Percentiles rank a stretch among this genome's conserved stretches.
phyloP scores from a whole-genome alignment of 2,113 vertebrate genomes.

The Alethe castanea region DNA sequence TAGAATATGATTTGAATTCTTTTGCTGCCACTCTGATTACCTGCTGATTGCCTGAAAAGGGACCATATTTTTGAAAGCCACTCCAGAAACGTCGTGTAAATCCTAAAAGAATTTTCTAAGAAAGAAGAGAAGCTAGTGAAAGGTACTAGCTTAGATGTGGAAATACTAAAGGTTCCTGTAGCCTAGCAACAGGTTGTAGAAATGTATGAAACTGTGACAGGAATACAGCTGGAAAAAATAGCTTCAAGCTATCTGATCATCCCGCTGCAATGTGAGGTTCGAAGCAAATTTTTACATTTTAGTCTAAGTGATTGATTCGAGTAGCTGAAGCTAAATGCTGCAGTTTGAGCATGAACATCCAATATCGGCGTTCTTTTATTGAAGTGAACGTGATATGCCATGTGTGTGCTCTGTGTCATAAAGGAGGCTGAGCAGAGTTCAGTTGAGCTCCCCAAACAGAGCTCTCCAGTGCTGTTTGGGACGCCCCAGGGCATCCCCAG shows the following conservation, averaged over 20 bases:
- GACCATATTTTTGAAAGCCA: conserved; percentile 3
- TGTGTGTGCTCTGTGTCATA: neutral
- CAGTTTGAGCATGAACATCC: neutral
- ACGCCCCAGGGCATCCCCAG: neutral
- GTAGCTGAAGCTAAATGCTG: neutral
- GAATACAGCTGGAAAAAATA: conserved; percentile 40
- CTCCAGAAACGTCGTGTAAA: conserved; percentile 30
- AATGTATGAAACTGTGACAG: neutral
- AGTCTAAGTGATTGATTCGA: neutral
- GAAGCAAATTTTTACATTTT: neutral
- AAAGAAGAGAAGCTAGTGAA: conserved; percentile 1
- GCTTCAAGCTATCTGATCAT: neutral
- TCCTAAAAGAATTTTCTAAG: conserved; percentile 12
- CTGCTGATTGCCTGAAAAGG: neutral
- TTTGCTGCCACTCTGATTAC: neutral
- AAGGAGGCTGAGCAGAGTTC: neutral
- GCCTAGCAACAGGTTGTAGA: conserved; percentile 68
- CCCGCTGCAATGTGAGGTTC: neutral
- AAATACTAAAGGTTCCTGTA: conserved; percentile 28
- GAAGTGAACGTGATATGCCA: neutral
- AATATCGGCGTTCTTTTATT: neutral
- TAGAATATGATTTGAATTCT: neutral
- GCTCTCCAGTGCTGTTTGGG: neutral
- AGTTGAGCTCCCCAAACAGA: neutral
- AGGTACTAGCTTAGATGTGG: neutral